phyloP scores from a whole-genome alignment of 2,797 vertebrate species.

The Leucoraja ocellata region DNA sequence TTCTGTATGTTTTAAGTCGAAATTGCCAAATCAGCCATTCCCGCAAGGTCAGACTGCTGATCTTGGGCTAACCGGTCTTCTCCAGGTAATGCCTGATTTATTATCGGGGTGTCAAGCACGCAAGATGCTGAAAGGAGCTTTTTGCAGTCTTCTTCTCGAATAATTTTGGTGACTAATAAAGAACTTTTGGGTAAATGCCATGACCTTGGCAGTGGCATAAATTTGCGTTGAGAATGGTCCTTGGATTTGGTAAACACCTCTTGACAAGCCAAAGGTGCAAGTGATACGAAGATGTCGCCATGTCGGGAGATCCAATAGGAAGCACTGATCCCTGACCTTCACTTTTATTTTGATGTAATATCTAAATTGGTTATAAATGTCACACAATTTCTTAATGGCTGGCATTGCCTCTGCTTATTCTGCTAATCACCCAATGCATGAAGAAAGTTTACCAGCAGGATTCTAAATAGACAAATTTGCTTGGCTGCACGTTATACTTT shows the following conservation, averaged over 20 bases:
- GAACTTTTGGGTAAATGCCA: constrained; percentile 34
- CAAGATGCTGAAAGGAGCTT: constrained; percentile 15
- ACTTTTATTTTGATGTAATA: constrained; percentile 27
- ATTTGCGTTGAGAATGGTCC: constrained; percentile 5
- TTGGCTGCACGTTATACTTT: background rate
- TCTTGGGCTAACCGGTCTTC: background rate
- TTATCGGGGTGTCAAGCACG: background rate
- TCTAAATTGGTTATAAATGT: constrained; percentile 31
- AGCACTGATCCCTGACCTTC: constrained; percentile 14
- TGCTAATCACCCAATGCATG: constrained; percentile 21
- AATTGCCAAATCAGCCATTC: constrained; percentile 24
- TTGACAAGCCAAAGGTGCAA: constrained; percentile 13
- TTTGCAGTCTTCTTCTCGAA: background rate
- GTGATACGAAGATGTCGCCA: background rate
- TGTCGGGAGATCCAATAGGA: constrained; percentile 13
- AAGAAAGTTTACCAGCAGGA: constrained; percentile 8
- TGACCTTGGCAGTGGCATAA: constrained; percentile 24
- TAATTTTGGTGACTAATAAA: constrained; percentile 24
- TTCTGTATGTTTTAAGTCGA: constrained; percentile 23
- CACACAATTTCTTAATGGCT: background rate
- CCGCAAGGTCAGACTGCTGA: constrained; percentile 13
- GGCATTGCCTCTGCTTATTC: background rate
- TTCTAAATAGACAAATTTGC: background rate
- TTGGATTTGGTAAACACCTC: background rate
- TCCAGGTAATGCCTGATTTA: constrained; percentile 23